Conservation (phyloP, 1,140 invertebrate genomes). For the Caerostris extrusa region DNA sequence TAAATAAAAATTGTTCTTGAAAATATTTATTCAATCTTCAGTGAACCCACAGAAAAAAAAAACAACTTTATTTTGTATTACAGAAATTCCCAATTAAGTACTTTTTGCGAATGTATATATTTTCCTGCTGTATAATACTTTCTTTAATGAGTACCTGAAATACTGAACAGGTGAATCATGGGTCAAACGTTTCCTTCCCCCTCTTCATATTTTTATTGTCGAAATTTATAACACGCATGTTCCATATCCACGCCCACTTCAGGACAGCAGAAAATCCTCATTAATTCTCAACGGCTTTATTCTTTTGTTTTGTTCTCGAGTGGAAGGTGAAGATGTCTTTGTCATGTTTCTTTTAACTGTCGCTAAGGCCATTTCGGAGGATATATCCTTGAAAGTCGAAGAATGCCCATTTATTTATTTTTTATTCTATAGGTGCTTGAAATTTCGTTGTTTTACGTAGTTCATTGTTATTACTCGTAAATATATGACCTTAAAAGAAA, state of each 20-base stretch:
- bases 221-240: not conserved
- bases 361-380: not conserved
- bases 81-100: not conserved
- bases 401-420: not conserved
- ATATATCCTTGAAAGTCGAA: conserved; percentile 7
- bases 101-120: not conserved
- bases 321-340: not conserved
- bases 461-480: too few species aligned
- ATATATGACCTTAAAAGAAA: too few species aligned
- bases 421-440: not conserved
- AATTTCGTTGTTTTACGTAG: not conserved
- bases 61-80: not conserved
- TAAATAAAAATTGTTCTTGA: too few species aligned
- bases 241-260: not conserved
- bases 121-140: not conserved
- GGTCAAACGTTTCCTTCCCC: not conserved
- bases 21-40: too few species aligned
- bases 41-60: not conserved
- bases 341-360: not conserved
- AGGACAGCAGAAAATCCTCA: not conserved
- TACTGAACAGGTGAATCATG: not conserved
- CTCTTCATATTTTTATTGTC: not conserved
- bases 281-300: not conserved
- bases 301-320: not conserved
- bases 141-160: not conserved